Evolutionary conservation across 2,797 vertebrate species (phyloP).

Genomic region (Crypturellus tataupa): DNA sequence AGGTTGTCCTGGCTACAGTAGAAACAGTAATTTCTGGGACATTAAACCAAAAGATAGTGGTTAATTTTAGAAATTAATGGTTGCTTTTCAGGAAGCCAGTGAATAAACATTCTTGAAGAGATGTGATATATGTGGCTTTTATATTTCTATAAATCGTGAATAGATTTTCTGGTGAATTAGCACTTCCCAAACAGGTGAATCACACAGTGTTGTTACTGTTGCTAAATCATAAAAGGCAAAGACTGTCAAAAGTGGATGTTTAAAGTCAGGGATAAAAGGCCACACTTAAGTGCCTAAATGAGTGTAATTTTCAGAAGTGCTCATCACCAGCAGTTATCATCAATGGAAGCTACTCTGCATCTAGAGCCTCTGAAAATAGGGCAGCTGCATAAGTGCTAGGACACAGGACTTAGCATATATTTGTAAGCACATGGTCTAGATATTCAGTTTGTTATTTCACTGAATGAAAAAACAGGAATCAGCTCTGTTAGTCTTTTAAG

Average conservation of each 20-base stretch:
- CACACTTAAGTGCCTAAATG: conserved; percentile 6
- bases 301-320: conserved; percentile 1
- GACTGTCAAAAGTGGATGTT: conserved; percentile 17
- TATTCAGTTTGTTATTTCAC: not conserved
- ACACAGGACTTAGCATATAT: not conserved
- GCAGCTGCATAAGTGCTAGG: not conserved
- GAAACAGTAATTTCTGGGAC: not conserved
- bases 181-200: conserved; percentile 12
- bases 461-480: not conserved
- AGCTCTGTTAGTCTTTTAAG: not conserved
- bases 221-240: conserved; percentile 1
- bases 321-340: not conserved
- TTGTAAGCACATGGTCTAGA: conserved; percentile 1
- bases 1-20: not conserved
- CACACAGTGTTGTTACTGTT: fast-evolving
- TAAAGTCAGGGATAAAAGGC: conserved; percentile 30
- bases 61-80: conserved; percentile 16
- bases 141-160: not conserved
- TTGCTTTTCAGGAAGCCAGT: not conserved
- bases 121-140: not conserved
- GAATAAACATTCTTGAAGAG: not conserved
- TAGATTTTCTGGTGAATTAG: not conserved
- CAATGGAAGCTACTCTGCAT: not conserved
- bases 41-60: not conserved
- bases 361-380: conserved; percentile 3